Conservation (phyloP, 2,797 vertebrate species). For the Capromys pilorides region DNA sequence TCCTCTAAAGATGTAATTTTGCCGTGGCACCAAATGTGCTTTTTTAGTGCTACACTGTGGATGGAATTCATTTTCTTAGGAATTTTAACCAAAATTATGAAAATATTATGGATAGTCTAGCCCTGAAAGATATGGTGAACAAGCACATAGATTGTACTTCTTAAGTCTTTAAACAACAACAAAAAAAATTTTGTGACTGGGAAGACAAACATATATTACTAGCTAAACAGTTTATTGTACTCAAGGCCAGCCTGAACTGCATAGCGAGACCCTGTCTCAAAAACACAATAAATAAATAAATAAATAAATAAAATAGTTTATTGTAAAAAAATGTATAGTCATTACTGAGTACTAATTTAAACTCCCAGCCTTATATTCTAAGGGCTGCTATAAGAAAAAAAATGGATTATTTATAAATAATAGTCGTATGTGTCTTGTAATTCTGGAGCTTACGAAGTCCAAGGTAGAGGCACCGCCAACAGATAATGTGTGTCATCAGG, state of each 20-base stretch:
- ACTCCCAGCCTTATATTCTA: background rate
- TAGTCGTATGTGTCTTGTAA: background rate
- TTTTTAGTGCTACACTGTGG: background rate
- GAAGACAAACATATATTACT: background rate
- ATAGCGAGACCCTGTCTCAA: too few relatives aligned
- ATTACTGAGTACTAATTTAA: slow-evolving; percentile 4
- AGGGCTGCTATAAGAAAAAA: background rate
- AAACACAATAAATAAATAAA: too few relatives aligned
- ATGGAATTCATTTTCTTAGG: background rate
- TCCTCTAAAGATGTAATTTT: slow-evolving; percentile 31
- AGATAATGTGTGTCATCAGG: background rate
- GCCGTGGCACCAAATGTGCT: background rate
- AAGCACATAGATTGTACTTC: background rate
- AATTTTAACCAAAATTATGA: slow-evolving; percentile 39
- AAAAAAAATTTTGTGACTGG: background rate
- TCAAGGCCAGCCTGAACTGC: too few relatives aligned
- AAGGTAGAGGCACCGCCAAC: background rate
- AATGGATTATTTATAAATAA: background rate
- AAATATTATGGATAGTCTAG: slow-evolving; percentile 1
- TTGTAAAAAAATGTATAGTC: background rate
- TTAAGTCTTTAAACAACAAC: background rate
- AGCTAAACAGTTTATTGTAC: too few relatives aligned
- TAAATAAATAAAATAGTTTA: too few relatives aligned
- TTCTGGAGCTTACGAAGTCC: background rate
- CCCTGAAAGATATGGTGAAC: slow-evolving; percentile 10